Conservation (phyloP, 2,797 vertebrate species). For the Fistularia commersonii region DNA sequence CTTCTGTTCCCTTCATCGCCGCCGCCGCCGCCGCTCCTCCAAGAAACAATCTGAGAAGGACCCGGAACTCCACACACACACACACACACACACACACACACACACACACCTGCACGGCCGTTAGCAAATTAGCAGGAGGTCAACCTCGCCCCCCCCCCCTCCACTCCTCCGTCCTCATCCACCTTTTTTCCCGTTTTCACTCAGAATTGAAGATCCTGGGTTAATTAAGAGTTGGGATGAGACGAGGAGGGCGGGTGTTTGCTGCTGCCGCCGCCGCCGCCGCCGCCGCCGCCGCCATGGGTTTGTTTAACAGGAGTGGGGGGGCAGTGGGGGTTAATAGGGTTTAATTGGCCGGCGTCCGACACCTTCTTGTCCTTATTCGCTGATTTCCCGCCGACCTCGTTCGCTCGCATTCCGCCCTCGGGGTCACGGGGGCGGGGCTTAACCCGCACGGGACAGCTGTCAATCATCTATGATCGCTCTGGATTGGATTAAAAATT, state of each 20-base stretch:
- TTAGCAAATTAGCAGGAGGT: slow-evolving; percentile 78
- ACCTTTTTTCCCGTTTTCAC: slow-evolving; percentile 26
- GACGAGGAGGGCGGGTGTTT: slow-evolving; percentile 15
- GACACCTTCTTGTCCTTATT: no score
- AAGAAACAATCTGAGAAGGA: slow-evolving; percentile 76
- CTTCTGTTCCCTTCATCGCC: slow-evolving; percentile 76
- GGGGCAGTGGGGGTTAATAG: slow-evolving; percentile 43
- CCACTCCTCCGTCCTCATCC: slow-evolving; percentile 10
- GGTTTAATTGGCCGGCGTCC: slow-evolving; percentile 42
- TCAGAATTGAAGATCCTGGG: slow-evolving; percentile 61
- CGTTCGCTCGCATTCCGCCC: no score
- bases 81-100: no score
- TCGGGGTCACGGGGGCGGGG: no score
- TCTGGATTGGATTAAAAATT: no score
- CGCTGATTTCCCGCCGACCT: no score
- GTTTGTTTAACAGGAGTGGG: slow-evolving; percentile 3
- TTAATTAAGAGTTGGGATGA: slow-evolving; percentile 62
- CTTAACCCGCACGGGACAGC: no score
- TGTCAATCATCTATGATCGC: no score
- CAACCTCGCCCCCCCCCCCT: slow-evolving; percentile 42
- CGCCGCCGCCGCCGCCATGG: slow-evolving; percentile 1
- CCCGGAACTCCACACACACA: slow-evolving; percentile 52
- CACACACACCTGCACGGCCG: no score
- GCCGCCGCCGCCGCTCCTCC: slow-evolving; percentile 66
- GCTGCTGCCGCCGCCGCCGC: not conserved